Evolutionary conservation across 2,888 invertebrate genomes (phyloP).

Genomic region (Icerya purchasi): DNA sequence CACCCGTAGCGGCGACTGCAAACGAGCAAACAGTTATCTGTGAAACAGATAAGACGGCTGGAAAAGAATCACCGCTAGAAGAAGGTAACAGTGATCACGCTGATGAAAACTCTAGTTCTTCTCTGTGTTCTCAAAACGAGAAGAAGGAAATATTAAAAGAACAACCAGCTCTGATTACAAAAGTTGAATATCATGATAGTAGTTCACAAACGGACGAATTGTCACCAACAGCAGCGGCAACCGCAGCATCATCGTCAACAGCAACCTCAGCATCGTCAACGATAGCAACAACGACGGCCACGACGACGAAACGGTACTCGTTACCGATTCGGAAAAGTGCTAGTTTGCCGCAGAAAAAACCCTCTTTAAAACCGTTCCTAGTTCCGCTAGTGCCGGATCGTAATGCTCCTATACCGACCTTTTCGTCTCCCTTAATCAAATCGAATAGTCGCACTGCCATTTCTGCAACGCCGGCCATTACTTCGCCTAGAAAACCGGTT

Average conservation of each 20-base stretch:
- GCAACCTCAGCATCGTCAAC: background rate
- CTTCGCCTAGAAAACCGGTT: background rate
- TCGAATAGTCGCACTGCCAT: background rate
- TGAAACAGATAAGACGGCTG: too few species aligned
- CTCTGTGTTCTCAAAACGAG: background rate
- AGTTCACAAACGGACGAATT: constrained; percentile 5
- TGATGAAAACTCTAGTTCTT: too few species aligned
- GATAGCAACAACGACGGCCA: background rate
- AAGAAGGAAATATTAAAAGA: too few species aligned
- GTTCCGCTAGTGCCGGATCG: background rate
- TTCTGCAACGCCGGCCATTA: background rate
- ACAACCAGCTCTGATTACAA: too few species aligned
- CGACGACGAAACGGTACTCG: background rate
- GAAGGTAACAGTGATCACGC: too few species aligned
- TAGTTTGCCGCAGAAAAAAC: background rate
- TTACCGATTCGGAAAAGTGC: background rate
- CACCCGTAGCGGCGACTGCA: too few species aligned
- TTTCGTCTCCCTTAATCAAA: background rate
- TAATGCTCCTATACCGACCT: background rate
- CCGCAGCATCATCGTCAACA: background rate
- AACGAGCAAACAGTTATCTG: too few species aligned
- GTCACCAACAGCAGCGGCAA: background rate
- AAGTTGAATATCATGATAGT: background rate
- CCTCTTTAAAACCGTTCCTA: background rate
- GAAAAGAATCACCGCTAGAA: too few species aligned